Base-by-base conservation (phyloP, 1,140 invertebrate species). In the Saccostrea glomerata region DNA sequence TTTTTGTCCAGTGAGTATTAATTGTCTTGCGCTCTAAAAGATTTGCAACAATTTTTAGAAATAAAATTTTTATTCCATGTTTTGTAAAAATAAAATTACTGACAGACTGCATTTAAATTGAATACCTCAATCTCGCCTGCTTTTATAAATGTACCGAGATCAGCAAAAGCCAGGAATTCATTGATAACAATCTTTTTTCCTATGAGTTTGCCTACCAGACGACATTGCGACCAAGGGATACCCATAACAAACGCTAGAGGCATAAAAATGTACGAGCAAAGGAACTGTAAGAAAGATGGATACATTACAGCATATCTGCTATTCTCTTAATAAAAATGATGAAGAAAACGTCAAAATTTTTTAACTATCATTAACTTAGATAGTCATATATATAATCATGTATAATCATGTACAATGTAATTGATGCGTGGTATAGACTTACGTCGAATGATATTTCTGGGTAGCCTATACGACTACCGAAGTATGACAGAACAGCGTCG, bases 401-500 rank as follows among this genome's bases (percentile, higher is more conserved):
- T 1, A 36, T 2, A 36, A 2, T 36, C 30, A 36, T 36, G 30
- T 36, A 36, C 30, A 36, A 36, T 36, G 2, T 36, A 36, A 36
- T 2, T 36, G 30, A 36, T 36, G 30, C 30, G 30, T 36, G 30
- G 2, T 36, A 2, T 36, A 36, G 30, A 23, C 86, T 90, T 87
- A 94, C 94, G 91, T 94, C 90, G 91, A 95, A 94, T n/a, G 91
- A 91, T 1, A 95, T 86, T 54, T 93, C 89, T 23, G 90, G 93
- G 84, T 95, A 94, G 89, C 97, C 98, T 20, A 98, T 96, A 9
- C 98, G 94, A 0, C 92, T 94, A 4, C 98, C 98, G 82, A 97
- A 94, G 97, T 98, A 99, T 6, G 95, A 96, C 0, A 99, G 93
- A 6, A 97, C 83, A 2, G 96, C 96, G 94, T 99, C 98, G 0